A percentile compares a stretch with the other conserved stretches of the same genome.
These are phyloP conservation scores for Siniperca chuatsi DNA, from an alignment of 2,113 vertebrate species.

Conservation along the genomic window DNA sequence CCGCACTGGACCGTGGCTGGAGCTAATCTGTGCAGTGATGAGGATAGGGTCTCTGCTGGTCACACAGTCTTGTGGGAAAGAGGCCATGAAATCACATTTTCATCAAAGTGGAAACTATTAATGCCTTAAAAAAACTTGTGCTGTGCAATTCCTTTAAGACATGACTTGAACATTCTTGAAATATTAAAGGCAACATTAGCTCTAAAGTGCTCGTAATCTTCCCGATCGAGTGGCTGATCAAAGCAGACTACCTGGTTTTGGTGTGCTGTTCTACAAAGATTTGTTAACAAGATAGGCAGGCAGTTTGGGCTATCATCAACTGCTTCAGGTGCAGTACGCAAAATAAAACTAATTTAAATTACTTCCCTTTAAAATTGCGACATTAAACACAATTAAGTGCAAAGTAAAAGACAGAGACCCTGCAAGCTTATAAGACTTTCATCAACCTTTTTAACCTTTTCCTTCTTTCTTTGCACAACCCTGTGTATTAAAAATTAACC, in stretches of 20 bases:
- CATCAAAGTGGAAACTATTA: constrained; percentile 58
- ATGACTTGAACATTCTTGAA: constrained; percentile 44
- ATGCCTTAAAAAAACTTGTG: constrained; percentile 36
- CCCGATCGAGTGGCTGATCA: constrained; percentile 4
- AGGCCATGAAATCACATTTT: constrained; percentile 62
- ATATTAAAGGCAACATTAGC: constrained; percentile 25
- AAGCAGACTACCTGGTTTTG: not conserved
- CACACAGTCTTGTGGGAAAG: constrained; percentile 39
- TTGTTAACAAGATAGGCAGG: constrained; percentile 24
- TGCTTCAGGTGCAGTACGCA: not conserved
- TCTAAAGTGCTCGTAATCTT: constrained; percentile 25
- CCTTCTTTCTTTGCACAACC: not conserved
- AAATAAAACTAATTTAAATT: not conserved
- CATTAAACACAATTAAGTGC: constrained; percentile 29
- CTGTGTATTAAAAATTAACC: not conserved
- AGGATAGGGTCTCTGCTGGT: constrained; percentile 33
- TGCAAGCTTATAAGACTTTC: not conserved
- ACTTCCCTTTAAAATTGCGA: constrained; percentile 2
- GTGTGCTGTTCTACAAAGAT: constrained; percentile 4
- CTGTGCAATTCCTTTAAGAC: constrained; percentile 20
- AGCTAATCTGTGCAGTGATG: constrained; percentile 47
- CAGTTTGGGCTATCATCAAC: not conserved
- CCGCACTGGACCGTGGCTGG: constrained; percentile 26
- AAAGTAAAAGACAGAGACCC: constrained; percentile 11
- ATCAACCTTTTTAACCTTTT: not conserved